Evolutionary conservation across 2,888 invertebrate species (phyloP).

Genomic region (Balanococcus diminutus): DNA sequence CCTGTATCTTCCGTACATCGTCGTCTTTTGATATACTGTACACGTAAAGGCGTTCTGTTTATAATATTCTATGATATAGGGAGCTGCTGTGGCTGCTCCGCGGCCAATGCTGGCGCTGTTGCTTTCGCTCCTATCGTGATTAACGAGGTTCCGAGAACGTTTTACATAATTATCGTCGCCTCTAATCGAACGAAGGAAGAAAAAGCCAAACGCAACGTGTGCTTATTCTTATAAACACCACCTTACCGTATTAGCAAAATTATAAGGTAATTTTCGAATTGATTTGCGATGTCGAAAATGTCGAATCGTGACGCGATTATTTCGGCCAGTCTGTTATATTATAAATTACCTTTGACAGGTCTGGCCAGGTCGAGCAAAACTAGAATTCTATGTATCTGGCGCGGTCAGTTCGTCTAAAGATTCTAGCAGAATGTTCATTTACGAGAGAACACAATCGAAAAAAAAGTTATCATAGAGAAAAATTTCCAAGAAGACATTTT

Average conservation of each 20-base stretch:
- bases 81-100: background rate
- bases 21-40: background rate
- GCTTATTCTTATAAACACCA: too few species aligned
- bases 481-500: too few species aligned
- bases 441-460: too few species aligned
- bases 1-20: background rate
- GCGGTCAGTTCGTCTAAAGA: background rate
- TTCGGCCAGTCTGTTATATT: background rate
- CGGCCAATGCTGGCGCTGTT: background rate
- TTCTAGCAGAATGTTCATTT: background rate
- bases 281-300: background rate
- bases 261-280: background rate
- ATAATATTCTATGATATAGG: too few species aligned
- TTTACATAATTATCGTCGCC: constrained; percentile 15
- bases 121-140: background rate
- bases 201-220: too few species aligned
- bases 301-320: background rate
- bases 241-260: background rate
- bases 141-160: constrained; percentile 16
- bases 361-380: background rate
- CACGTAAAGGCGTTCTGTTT: background rate
- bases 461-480: background rate
- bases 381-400: background rate
- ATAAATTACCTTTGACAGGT: background rate
- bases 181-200: background rate